Base-by-base conservation (phyloP, 2,113 vertebrate genomes). In the Chlorodrepanis virens region DNA sequence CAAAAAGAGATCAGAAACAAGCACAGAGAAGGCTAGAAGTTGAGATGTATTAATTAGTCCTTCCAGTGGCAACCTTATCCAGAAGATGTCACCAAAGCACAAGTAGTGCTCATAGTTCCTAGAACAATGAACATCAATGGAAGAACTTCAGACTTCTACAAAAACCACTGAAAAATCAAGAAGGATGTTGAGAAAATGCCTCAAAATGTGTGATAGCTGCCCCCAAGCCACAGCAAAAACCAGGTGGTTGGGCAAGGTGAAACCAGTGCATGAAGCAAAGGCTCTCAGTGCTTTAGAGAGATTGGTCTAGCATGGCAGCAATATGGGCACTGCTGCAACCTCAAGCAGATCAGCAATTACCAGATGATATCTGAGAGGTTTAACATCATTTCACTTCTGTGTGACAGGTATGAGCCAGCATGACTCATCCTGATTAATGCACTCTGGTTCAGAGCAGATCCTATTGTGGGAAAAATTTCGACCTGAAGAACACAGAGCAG, bases 1-100 rank as follows among this genome's bases (percentile, higher is more conserved):
- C 20, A 40, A 9, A 39, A 70, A 80, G 20, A 31, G 16, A 35
- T 45, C 65, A 81, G 53, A 79, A 85, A 29, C 10, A 71, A 77
- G 23, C 29, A 57, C 33, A 70, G 56, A 75, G 59, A 31, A 25
- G 19, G 2, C 35, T 70, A 8, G 49, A 53, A 85, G 17, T 5
- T 35, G 52, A 52, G 14, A 5, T 59, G 9, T 27, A 29, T 60
- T 79, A 63, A 56, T 76, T 67, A 49, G 75, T 79, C 35, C 14
- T 90, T 91, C 64, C 69, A 94, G 23, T 53, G 49, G 83, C 82
- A 96, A 22, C 44, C 79, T 90, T 61, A 84, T 94, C 96, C 96
- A 97, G 97, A 96, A 97, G 97, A 91, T 96, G 97, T 97, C 97
- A 96, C 95, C 89, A 95, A 90, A 97, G 87, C 74, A 95, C 90